Percentiles rank a stretch among this genome's conserved stretches.
Evolutionary conservation across 2,113 vertebrate species (phyloP).

Genomic region (Malurus melanocephalus): DNA sequence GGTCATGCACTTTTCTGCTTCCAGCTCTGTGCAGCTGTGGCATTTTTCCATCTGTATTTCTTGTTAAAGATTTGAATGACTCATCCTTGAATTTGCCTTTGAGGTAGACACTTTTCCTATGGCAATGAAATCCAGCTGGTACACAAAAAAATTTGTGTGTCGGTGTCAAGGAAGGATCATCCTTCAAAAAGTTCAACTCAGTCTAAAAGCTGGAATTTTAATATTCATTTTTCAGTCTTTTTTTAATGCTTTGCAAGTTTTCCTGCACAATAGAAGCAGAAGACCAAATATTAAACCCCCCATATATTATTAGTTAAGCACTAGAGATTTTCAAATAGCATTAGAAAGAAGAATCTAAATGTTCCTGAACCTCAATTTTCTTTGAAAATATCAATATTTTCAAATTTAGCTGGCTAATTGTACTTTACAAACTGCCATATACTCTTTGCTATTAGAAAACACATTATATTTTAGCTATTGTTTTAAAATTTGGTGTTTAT

Average conservation of each 20-base stretch:
- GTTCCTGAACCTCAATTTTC: neutral
- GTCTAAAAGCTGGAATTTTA: neutral
- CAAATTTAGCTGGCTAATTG: neutral
- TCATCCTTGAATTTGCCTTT: conserved; percentile 40
- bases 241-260: neutral
- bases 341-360: neutral
- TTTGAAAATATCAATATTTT: neutral
- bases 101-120: conserved; percentile 20
- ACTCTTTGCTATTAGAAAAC: neutral
- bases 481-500: neutral
- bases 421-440: neutral
- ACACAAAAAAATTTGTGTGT: neutral
- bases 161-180: neutral
- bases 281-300: neutral
- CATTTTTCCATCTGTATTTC: conserved; percentile 44
- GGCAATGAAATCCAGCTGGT: conserved; percentile 21
- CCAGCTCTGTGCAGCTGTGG: conserved; percentile 18
- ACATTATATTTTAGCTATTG: neutral
- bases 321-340: neutral
- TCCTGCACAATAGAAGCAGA: neutral
- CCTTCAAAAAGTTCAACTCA: neutral
- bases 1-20: conserved; percentile 33
- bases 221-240: neutral
- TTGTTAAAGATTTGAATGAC: conserved; percentile 20
- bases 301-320: neutral